These are phyloP conservation scores for Hyperoplus lanceolatus DNA, from an alignment of 2,797 vertebrate genomes.

Conservation along the genomic window DNA sequence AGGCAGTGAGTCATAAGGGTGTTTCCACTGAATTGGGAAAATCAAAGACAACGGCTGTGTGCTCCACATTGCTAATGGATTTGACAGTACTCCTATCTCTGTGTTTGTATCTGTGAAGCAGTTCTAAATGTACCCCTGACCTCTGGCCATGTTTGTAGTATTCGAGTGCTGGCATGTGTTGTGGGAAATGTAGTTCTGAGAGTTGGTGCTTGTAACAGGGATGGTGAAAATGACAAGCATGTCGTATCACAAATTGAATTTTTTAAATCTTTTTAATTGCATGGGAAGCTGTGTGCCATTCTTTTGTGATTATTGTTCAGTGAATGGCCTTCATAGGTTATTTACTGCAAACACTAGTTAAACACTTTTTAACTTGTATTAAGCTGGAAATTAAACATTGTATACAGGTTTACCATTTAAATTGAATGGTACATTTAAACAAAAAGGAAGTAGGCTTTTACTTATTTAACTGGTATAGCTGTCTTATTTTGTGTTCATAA, in stretches of 20 bases:
- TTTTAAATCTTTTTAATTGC: conserved; percentile 70
- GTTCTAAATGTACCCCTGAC: conserved; percentile 47
- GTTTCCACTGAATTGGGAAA: conserved; percentile 71
- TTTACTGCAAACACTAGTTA: conserved; percentile 47
- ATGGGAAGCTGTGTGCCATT: conserved; percentile 73
- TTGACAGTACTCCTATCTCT: conserved; percentile 67
- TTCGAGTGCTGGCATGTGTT: conserved; percentile 51
- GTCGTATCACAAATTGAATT: conserved; percentile 43
- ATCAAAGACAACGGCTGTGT: conserved; percentile 52
- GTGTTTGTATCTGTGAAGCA: conserved; percentile 49
- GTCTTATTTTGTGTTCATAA: conserved; percentile 51
- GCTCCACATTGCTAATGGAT: conserved; percentile 66
- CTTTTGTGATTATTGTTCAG: conserved; percentile 56
- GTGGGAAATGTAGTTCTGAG: conserved; percentile 50
- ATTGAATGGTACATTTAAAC: conserved; percentile 34
- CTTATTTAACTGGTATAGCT: conserved; percentile 46
- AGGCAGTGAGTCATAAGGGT: conserved; percentile 70
- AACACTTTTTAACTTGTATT: conserved; percentile 56
- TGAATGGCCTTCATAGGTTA: conserved; percentile 43
- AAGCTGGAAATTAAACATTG: conserved; percentile 41
- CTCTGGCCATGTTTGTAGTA: conserved; percentile 58
- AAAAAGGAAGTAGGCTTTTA: conserved; percentile 59
- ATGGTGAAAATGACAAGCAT: conserved; percentile 54
- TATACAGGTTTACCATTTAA: conserved; percentile 46
- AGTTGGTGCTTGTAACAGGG: conserved; percentile 31